These are phyloP conservation scores for Ancistrus triradiatus DNA, from an alignment of 2,113 vertebrate genomes.

Conservation along the genomic window DNA sequence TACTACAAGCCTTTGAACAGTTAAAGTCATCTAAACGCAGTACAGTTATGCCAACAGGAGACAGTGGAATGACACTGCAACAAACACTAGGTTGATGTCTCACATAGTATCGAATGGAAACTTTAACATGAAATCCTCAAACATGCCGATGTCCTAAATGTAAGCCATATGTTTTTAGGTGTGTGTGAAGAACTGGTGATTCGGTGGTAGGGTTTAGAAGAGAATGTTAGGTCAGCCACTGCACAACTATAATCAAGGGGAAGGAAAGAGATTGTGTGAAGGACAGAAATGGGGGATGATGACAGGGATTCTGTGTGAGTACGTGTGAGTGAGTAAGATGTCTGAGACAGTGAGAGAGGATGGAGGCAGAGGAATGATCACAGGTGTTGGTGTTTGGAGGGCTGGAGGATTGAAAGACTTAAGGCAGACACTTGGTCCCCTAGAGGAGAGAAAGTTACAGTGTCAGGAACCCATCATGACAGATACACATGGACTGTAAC, in stretches of 20 bases:
- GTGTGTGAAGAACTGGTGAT: conserved; percentile 2
- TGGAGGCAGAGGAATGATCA: conserved; percentile 37
- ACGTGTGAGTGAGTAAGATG: conserved; percentile 5
- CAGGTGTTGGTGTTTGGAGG: conserved; percentile 13
- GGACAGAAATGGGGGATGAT: conserved; percentile 23
- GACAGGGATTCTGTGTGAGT: conserved; percentile 15
- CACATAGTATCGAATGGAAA: no score
- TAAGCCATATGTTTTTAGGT: no score
- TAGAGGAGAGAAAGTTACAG: conserved; percentile 6
- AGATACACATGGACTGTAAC: no score
- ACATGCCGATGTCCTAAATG: no score
- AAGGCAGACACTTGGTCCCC: conserved; percentile 20
- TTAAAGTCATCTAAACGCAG: no score
- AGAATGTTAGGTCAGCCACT: conserved; percentile 29
- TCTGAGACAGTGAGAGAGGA: conserved; percentile 7
- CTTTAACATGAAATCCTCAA: no score
- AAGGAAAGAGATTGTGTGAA: conserved; percentile 30
- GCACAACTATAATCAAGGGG: conserved; percentile 43
- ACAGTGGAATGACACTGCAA: no score
- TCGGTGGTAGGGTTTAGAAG: conserved; percentile 15
- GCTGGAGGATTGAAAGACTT: conserved; percentile 22
- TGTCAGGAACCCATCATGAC: no score
- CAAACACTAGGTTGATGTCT: no score
- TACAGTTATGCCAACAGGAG: no score
- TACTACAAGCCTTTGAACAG: no score